Base-by-base conservation (phyloP, 2,113 vertebrate species). In the Polypterus senegalus region DNA sequence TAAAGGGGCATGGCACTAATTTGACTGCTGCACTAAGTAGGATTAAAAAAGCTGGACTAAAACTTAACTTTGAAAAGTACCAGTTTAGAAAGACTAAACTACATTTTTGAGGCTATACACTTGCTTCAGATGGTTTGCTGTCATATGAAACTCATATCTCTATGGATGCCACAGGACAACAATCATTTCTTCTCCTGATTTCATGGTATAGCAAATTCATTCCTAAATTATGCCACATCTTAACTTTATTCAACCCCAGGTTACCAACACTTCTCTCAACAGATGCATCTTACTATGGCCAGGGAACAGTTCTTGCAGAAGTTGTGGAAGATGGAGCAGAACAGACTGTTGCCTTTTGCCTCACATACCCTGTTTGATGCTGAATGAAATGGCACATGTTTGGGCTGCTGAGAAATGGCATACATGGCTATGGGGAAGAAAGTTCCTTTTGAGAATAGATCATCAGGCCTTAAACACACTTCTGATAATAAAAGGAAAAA, bases 201-300 rank as follows among this genome's bases (percentile, higher is more conserved):
- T 48, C 64, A 59, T 62, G 60, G 60, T 71, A 63, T 47, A 65
- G 65, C 43, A 71, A 69, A 48, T 71, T 64, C 57, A 58, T 67
- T 44, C 60, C 63, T 5, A 27, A 63, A 62, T 11, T 60, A 67
- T 10, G 49, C 63, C n/a, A 69, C 55, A 57, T 57, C 1, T 48
- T 67, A 52, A 48, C 6, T 5, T 8, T 67, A 27, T 70, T 67
- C 10, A 51, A 70, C 58, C 68, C 65, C 49, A 66, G 58, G 27
- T 49, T 60, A 47, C 3, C 4, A 5, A 66, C 64, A 51, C 61
- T 65, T 7, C 10, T 65, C 6, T 73, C 57, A 7, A 62, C 54
- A 54, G 66, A 63, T 10, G 59, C 46, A 11, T 64, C 66, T 45
- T 61, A 70, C 47, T 70, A 68, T 48, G 51, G 67, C 4, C 49